These are phyloP conservation scores for Troglohyphantes excavatus DNA, from an alignment of 2,888 invertebrate species.

Conservation along the genomic window DNA sequence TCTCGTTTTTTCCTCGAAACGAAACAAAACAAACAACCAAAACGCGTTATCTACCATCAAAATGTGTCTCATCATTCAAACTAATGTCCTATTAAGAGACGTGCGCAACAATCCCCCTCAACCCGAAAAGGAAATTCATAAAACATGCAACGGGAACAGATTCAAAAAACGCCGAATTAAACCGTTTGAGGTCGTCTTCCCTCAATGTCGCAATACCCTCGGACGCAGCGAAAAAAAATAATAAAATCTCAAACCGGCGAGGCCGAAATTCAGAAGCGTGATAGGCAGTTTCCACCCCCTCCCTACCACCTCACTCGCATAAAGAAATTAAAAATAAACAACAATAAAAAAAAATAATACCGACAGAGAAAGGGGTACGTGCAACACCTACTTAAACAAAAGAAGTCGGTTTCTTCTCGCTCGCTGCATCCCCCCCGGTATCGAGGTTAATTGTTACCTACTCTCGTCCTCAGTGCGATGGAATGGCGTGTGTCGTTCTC, in stretches of 20 bases:
- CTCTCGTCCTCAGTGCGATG: constrained; percentile 47
- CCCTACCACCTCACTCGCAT: constrained; percentile 36
- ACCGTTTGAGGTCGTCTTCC: constrained; percentile 59
- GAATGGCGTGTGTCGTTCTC: constrained; percentile 40
- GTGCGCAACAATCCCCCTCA: neutral
- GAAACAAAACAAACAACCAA: neutral
- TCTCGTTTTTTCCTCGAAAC: neutral
- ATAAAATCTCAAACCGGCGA: constrained; percentile 32
- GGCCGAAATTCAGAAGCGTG: constrained; percentile 70
- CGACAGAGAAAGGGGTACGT: constrained; percentile 43
- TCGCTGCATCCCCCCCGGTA: constrained; percentile 29
- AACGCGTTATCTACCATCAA: neutral
- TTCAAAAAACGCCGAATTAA: constrained; percentile 37
- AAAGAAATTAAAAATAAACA: constrained; percentile 18
- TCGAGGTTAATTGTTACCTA: constrained; percentile 76
- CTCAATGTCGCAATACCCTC: constrained; percentile 61
- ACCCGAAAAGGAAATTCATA: neutral
- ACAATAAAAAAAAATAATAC: constrained; percentile 26
- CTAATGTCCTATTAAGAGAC: constrained; percentile 38
- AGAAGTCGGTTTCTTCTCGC: constrained; percentile 28
- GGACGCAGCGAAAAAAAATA: constrained; percentile 4
- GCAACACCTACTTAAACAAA: constrained; percentile 68
- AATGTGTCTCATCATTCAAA: constrained; percentile 13
- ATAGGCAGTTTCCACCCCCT: constrained; percentile 69
- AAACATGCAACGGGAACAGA: constrained; percentile 23